A percentile compares a stretch with the other conserved stretches of the same genome.
Conservation (phyloP, 2,888 invertebrate species). For the Luperina nickerlii region DNA sequence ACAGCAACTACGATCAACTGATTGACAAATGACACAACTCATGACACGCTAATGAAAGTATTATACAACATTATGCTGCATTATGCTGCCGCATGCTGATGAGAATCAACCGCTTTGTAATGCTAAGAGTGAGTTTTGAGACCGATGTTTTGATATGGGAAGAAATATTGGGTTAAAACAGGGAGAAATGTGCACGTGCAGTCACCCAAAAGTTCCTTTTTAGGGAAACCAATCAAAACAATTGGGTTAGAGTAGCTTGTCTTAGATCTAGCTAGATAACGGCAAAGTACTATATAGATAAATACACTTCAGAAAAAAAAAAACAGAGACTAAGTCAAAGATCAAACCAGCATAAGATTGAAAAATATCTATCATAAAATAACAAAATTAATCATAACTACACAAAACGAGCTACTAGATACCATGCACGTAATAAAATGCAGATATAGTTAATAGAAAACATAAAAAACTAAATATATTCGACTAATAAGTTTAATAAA, state of each 20-base stretch:
- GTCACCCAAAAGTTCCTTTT: neutral
- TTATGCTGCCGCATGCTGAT: conserved; percentile 57
- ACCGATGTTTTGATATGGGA: conserved; percentile 18
- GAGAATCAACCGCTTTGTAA: conserved; percentile 56
- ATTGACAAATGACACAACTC: conserved; percentile 65
- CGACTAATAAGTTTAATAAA: conserved; percentile 45
- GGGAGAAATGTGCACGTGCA: neutral
- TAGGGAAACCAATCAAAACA: neutral
- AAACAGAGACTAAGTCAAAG: neutral
- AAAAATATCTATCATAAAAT: neutral
- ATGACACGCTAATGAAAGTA: conserved; percentile 66
- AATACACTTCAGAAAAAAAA: neutral
- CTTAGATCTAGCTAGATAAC: neutral
- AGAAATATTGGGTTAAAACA: neutral
- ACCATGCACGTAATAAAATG: neutral
- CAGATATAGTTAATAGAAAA: conserved; percentile 23
- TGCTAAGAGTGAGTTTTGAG: conserved; percentile 40
- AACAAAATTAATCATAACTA: conserved; percentile 24
- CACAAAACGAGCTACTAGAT: conserved; percentile 22
- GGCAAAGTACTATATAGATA: neutral
- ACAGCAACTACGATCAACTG: conserved; percentile 48
- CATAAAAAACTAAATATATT: conserved; percentile 47
- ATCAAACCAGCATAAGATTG: conserved; percentile 5
- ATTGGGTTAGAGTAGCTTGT: neutral
- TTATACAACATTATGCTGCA: conserved; percentile 66